Evolutionary conservation across 2,888 invertebrate species (phyloP), one percentile per base, ranked within the genome.

Genomic region (Cryptus armator): DNA sequence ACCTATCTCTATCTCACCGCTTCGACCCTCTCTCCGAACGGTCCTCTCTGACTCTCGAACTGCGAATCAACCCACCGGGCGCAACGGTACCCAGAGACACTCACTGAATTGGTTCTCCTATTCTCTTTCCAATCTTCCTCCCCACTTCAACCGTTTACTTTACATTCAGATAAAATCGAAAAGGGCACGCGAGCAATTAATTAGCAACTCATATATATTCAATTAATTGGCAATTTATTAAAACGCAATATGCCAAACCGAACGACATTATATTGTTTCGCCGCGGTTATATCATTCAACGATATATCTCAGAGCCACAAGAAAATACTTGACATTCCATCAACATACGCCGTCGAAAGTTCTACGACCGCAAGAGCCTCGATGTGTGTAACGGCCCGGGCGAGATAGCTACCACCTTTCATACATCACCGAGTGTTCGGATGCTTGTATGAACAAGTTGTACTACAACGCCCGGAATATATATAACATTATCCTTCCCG

Each of bases 51-150:
- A 43, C 76, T 48, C 70, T 66, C 46, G 80, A 84, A 59, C 67
- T 62, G 66, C 68, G 82, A 82, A 78, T 81, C 78, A 75, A 43
- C 75, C 78, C 46, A 29, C 43, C 53, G 6, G 48, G 66, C 56
- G 10, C 68, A 70, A 80, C 79, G 37, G 83, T 83, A 24, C 24
- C 67, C 76, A 56, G 71, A 81, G 84, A 85, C 83, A 87, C 77
- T 51, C 56, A 53, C 80, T 67, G 67, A 32, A 85, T 85, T 85
- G 85, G 86, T 88, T 87, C 87, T 10, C 14, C 86, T 84, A 71
- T 82, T 86, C 82, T 82, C 86, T 86, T 83, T 77, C 81, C 83
- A 81, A 70, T 56, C 78, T 75, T 79, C 76, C 64, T 51, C 66
- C 66, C 14, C 75, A 64, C 51, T 43, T 14, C 51, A n/a, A 51